These are phyloP conservation scores for Antennarius maculatus DNA, from an alignment of 2,797 vertebrate genomes.

Conservation along the genomic window DNA sequence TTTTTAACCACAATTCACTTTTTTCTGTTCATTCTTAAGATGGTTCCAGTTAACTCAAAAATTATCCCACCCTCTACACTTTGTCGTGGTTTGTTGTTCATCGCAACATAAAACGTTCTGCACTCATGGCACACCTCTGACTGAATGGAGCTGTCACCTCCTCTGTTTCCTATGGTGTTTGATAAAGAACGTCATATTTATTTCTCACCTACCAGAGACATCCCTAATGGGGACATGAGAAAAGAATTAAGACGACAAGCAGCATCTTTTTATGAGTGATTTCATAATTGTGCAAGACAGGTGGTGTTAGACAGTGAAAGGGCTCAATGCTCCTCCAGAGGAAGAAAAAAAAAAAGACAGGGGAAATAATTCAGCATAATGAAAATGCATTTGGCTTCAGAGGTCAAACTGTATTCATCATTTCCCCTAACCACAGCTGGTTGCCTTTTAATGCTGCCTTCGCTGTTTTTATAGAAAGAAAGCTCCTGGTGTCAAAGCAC, in stretches of 20 bases:
- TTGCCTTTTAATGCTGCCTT: slow-evolving; percentile 66
- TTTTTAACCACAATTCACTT: background rate
- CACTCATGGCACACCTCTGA: slow-evolving; percentile 22
- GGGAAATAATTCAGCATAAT: slow-evolving; percentile 59
- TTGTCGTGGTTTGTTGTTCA: slow-evolving; percentile 29
- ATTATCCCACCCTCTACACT: slow-evolving; percentile 3
- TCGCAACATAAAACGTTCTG: slow-evolving; percentile 37
- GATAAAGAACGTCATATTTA: slow-evolving; percentile 23
- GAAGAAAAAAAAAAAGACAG: slow-evolving; percentile 43
- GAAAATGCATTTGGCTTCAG: slow-evolving; percentile 55
- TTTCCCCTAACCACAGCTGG: slow-evolving; percentile 70
- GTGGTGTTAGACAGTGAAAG: slow-evolving; percentile 25
- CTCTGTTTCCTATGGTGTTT: slow-evolving; percentile 30
- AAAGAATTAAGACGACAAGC: slow-evolving; percentile 27
- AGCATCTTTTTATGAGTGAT: slow-evolving; percentile 26
- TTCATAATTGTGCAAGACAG: slow-evolving; percentile 31
- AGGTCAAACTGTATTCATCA: slow-evolving; percentile 68
- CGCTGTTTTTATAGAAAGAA: slow-evolving; percentile 65
- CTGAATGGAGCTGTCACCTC: slow-evolving; percentile 34
- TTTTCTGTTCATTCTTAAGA: slow-evolving; percentile 19
- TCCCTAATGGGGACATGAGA: slow-evolving; percentile 17
- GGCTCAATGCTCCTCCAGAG: slow-evolving; percentile 38
- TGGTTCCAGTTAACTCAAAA: slow-evolving; percentile 32
- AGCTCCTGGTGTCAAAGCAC: slow-evolving; percentile 62
- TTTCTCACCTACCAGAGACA: slow-evolving; percentile 7